A percentile compares a stretch with the other conserved stretches of the same genome.
Conservation (phyloP, 2,113 vertebrate genomes). For the Pollimyrus isidori region DNA sequence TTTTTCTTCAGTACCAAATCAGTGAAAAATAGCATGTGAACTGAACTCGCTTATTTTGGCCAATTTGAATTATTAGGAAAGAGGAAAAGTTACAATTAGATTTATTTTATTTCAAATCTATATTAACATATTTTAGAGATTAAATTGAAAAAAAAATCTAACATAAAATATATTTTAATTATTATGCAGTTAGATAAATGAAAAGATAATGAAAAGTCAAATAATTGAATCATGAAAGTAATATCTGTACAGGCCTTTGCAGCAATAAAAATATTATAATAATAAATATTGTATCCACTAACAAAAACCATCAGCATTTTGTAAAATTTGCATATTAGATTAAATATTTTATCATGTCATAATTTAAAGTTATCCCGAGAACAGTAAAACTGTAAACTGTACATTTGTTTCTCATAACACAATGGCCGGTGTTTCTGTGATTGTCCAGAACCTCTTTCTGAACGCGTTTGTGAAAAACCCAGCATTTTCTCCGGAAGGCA, state of each 20-base stretch:
- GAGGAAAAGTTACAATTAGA: background rate
- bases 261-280: background rate
- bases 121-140: background rate
- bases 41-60: background rate
- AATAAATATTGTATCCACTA: conserved; percentile 1
- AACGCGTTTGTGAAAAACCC: background rate
- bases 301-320: background rate
- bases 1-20: background rate
- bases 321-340: background rate
- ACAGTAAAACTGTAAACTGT: background rate
- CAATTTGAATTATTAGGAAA: background rate
- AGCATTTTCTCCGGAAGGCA: background rate
- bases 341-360: conserved; percentile 1
- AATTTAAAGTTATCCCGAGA: background rate
- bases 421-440: background rate
- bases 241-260: background rate
- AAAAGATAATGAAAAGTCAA: background rate
- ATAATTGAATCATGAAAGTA: conserved; percentile 8
- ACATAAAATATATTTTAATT: background rate
- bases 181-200: background rate
- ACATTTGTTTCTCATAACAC: background rate
- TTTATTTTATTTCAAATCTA: background rate
- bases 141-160: background rate
- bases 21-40: background rate
- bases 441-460: background rate